Conservation (phyloP, 1,140 invertebrate genomes). For the Trichonephila clavipes region DNA sequence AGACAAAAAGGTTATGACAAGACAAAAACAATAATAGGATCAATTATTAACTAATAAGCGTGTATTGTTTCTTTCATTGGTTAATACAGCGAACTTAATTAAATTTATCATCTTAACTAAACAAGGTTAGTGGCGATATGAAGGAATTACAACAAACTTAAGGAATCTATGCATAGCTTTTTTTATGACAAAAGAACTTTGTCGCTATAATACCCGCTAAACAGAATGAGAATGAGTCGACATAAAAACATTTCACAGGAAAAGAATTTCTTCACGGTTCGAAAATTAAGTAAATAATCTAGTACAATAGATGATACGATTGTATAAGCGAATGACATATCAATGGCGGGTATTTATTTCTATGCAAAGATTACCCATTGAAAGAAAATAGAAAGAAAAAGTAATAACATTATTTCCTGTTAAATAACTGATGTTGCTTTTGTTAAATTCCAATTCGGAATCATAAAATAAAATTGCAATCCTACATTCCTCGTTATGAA, state of each 20-base stretch:
- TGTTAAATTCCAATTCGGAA: neutral
- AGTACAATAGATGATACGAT: neutral
- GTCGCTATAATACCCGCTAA: neutral
- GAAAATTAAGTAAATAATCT: neutral
- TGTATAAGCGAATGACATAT: neutral
- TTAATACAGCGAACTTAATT: too few species aligned
- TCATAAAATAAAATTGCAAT: neutral
- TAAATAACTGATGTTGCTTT: neutral
- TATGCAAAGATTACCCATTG: neutral
- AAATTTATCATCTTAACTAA: too few species aligned
- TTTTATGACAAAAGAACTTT: too few species aligned
- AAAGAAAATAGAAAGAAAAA: neutral
- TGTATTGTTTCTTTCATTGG: too few species aligned
- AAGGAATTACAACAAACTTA: too few species aligned
- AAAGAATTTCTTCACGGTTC: neutral
- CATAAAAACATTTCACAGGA: neutral
- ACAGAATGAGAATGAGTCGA: neutral
- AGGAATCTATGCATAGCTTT: too few species aligned
- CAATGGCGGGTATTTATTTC: neutral
- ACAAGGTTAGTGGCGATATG: too few species aligned
- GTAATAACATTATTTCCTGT: neutral
- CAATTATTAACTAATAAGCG: too few species aligned
- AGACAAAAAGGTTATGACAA: too few species aligned
- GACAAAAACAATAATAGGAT: too few species aligned
- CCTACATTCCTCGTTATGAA: neutral